Conservation (phyloP, 2,888 invertebrate species). For the Harpalus rufipes region DNA sequence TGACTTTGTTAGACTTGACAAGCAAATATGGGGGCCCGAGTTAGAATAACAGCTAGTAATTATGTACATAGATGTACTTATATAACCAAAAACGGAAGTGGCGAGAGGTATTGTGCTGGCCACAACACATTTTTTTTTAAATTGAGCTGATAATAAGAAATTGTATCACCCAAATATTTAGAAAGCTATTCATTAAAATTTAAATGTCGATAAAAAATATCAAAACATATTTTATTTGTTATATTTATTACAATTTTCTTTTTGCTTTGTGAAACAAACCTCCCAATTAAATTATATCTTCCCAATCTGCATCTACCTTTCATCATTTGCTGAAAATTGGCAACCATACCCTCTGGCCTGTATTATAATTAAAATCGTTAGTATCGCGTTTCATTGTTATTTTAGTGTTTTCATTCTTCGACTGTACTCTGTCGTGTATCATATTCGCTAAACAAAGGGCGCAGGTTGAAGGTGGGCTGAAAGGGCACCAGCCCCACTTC, state of each 20-base stretch:
- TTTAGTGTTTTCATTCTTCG: conserved; percentile 59
- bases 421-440: conserved; percentile 57
- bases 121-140: no score
- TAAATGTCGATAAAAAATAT: no score
- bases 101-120: no score
- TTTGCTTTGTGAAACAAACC: not conserved
- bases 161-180: no score
- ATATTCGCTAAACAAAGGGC: conserved; percentile 64
- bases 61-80: no score
- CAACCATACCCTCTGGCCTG: conserved; percentile 16
- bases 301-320: not conserved
- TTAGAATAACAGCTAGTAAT: no score
- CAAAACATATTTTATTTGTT: no score
- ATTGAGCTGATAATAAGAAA: no score
- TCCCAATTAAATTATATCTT: not conserved
- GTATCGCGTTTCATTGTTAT: conserved; percentile 66
- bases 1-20: no score
- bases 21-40: no score
- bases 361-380: conserved; percentile 66
- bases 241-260: not conserved
- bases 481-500: conserved; percentile 1
- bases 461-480: conserved; percentile 54
- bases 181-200: no score
- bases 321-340: conserved; percentile 52
- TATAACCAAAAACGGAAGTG: no score